Conservation (phyloP, 1,140 invertebrate species). For the Venturia canescens region DNA sequence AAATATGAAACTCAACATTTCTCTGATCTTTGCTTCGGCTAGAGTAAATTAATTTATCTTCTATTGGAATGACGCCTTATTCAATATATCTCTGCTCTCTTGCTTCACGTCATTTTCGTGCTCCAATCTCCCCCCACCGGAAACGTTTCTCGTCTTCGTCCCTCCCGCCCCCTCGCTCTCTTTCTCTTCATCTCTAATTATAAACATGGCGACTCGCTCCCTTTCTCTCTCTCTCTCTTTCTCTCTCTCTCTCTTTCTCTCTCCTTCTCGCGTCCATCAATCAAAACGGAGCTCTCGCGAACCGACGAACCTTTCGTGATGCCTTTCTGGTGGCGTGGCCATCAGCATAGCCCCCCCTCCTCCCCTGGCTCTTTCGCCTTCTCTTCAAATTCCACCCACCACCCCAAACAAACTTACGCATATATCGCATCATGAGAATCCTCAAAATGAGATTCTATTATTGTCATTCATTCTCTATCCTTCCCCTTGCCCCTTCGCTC, state of each 20-base stretch:
- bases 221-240: slow-evolving; percentile 23
- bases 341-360: background rate
- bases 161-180: slow-evolving; percentile 66
- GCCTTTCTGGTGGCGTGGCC: slow-evolving; percentile 15
- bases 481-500: slow-evolving; percentile 12
- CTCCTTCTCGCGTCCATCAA: slow-evolving; percentile 31
- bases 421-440: background rate
- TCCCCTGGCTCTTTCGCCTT: background rate
- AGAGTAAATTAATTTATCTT: slow-evolving; percentile 33
- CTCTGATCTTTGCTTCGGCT: background rate
- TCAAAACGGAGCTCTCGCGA: slow-evolving; percentile 27
- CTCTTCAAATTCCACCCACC: background rate
- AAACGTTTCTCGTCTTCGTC: slow-evolving; percentile 66
- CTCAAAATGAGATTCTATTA: slow-evolving; percentile 56
- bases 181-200: slow-evolving; percentile 67
- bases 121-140: slow-evolving; percentile 56
- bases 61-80: slow-evolving; percentile 6
- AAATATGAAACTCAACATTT: background rate
- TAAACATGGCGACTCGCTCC: slow-evolving; percentile 67
- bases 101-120: background rate
- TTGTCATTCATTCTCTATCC: slow-evolving; percentile 43
- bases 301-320: slow-evolving; percentile 21
- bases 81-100: slow-evolving; percentile 14
- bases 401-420: background rate
- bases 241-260: slow-evolving; percentile 34